Percentiles rank a stretch among this genome's conserved stretches.
Conservation (phyloP, 2,113 vertebrate species). For the Chaenogobius annularis region DNA sequence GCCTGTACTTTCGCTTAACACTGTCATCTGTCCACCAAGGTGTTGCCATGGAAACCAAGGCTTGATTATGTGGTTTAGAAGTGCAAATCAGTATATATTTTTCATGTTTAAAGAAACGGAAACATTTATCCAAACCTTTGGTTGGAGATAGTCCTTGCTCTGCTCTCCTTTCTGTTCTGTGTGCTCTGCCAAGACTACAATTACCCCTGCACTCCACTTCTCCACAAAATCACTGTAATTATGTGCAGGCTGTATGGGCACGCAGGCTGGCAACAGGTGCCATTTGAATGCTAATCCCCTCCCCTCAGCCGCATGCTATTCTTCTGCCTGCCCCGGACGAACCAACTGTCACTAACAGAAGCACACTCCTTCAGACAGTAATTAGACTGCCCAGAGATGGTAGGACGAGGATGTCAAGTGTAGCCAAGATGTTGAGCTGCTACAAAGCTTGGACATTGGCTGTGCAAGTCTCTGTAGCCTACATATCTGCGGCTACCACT, state of each 20-base stretch:
- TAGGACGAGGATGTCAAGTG: slow-evolving; percentile 61
- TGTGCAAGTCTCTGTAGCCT: slow-evolving; percentile 1
- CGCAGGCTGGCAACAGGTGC: slow-evolving; percentile 80
- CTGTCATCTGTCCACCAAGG: slow-evolving; percentile 54
- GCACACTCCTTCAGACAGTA: slow-evolving; percentile 63
- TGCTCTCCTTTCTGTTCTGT: slow-evolving; percentile 55
- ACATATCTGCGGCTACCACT: slow-evolving; percentile 25
- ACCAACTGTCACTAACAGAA: slow-evolving; percentile 68
- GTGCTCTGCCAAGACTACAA: slow-evolving; percentile 74
- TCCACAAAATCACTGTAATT: slow-evolving; percentile 80
- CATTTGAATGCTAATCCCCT: slow-evolving; percentile 75
- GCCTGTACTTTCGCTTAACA: slow-evolving; percentile 45
- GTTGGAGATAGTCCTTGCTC: slow-evolving; percentile 58
- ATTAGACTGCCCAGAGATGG: slow-evolving; percentile 60
- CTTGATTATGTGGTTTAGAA: slow-evolving; percentile 70
- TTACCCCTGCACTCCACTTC: slow-evolving; percentile 74
- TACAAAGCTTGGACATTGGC: slow-evolving; percentile 17
- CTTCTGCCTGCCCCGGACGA: slow-evolving; percentile 56
- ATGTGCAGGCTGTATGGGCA: slow-evolving; percentile 74
- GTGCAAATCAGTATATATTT: slow-evolving; percentile 6
- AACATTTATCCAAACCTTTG: slow-evolving; percentile 41
- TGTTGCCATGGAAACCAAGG: slow-evolving; percentile 73
- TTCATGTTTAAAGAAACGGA: slow-evolving; percentile 1
- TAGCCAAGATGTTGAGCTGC: slow-evolving; percentile 48
- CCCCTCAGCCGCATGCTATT: slow-evolving; percentile 62